Conservation (phyloP, 2,888 invertebrate genomes). For the Ormyrus rosae region DNA sequence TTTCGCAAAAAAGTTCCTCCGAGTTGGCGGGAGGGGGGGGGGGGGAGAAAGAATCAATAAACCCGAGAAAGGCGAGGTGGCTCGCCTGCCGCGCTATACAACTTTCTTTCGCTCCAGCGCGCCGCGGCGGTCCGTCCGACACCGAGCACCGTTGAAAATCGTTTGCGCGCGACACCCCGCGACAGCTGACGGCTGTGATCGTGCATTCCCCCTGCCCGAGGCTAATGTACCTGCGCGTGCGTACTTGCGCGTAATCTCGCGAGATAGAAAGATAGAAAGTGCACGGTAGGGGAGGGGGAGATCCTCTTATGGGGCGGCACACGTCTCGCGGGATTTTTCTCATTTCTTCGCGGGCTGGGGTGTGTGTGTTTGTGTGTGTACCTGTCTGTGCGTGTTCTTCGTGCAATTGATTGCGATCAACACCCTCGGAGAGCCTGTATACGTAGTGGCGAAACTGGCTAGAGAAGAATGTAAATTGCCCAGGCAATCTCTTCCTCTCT, state of each 20-base stretch:
- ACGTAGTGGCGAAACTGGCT: conserved; percentile 59
- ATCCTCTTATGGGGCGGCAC: conserved; percentile 45
- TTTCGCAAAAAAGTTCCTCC: no score
- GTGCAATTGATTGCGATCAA: conserved; percentile 67
- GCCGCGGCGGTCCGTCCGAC: no score
- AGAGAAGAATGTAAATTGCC: conserved; percentile 70
- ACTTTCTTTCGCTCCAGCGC: no score
- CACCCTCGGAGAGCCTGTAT: conserved; percentile 57
- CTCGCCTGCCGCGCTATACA: no score
- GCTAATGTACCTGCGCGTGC: not conserved
- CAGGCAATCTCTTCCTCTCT: conserved; percentile 37
- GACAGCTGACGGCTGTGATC: no score
- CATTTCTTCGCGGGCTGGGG: conserved; percentile 56
- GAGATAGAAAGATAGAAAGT: not conserved
- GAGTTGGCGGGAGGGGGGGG: no score
- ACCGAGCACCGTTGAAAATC: no score
- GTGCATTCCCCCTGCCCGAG: no score
- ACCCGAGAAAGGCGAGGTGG: no score
- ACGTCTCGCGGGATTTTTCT: conserved; percentile 52
- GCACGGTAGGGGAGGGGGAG: not conserved
- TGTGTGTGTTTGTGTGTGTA: conserved; percentile 58
- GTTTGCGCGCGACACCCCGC: no score
- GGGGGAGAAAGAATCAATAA: no score
- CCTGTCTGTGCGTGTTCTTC: conserved; percentile 55
- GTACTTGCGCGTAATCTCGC: not conserved